These are phyloP conservation scores for Parasteatoda tepidariorum DNA, from an alignment of 1,140 invertebrate genomes.

Conservation along the genomic window DNA sequence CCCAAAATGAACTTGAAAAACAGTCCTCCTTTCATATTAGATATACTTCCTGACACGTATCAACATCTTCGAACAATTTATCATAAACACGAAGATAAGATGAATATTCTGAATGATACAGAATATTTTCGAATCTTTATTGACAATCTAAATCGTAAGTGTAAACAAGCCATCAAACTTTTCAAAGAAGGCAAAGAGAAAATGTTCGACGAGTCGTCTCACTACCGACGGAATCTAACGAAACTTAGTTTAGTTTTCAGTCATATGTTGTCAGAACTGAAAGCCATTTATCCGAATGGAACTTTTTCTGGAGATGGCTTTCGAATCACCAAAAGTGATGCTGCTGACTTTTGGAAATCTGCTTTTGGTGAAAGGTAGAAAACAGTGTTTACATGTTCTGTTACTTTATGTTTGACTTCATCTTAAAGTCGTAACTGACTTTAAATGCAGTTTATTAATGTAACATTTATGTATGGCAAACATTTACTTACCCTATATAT, in stretches of 20 bases:
- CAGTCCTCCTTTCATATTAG: slow-evolving; percentile 98
- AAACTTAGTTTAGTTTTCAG: slow-evolving; percentile 99
- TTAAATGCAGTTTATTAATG: not conserved
- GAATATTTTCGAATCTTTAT: slow-evolving; percentile 97
- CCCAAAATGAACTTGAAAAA: slow-evolving; percentile 99
- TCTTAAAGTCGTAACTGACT: not conserved
- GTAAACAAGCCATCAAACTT: slow-evolving; percentile 97
- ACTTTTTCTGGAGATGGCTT: slow-evolving; percentile 96
- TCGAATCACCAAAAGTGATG: slow-evolving; percentile 98
- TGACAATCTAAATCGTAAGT: slow-evolving; percentile 97
- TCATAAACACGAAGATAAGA: slow-evolving; percentile 95
- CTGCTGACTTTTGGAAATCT: slow-evolving; percentile 97
- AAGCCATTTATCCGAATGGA: slow-evolving; percentile 96
- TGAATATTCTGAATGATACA: slow-evolving; percentile 89
- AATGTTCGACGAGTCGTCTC: slow-evolving; percentile 98
- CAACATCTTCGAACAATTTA: slow-evolving; percentile 94
- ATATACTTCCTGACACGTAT: slow-evolving; percentile 99
- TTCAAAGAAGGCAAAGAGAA: slow-evolving; percentile 99
- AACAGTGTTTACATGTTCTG: slow-evolving; percentile 51
- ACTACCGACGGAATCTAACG: slow-evolving; percentile 94
- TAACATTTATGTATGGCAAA: not conserved
- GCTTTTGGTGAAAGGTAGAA: slow-evolving; percentile 95
- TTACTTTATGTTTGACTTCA: not conserved
- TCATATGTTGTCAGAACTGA: slow-evolving; percentile 99
- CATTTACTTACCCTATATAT: no score